Percentiles rank a stretch among this genome's conserved stretches.
Conservation (phyloP, 2,113 vertebrate species). For the Macrotis lagotis region DNA sequence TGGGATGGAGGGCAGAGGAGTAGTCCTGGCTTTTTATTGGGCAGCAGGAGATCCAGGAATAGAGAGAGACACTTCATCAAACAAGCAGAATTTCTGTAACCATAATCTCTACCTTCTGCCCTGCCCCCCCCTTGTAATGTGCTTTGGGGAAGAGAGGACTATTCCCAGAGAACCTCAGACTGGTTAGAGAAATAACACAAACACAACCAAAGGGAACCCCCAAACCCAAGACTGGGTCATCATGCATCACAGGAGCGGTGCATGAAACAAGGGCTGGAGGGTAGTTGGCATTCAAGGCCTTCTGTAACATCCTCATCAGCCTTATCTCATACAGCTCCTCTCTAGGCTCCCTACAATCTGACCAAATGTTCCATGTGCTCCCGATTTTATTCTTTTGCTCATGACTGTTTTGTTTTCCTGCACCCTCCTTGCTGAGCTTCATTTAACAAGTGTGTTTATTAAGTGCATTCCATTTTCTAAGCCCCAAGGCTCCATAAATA, state of each 20-base stretch:
- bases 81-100: background rate
- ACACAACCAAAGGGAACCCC: background rate
- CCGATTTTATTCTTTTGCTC: background rate
- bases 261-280: background rate
- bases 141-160: background rate
- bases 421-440: background rate
- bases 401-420: background rate
- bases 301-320: background rate
- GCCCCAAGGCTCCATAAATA: background rate
- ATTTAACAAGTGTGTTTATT: background rate
- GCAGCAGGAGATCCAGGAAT: background rate
- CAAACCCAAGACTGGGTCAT: background rate
- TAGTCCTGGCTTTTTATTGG: background rate
- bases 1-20: background rate
- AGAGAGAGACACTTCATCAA: background rate
- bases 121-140: background rate
- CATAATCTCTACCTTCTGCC: background rate
- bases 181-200: background rate
- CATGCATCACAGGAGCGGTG: background rate
- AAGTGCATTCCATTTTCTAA: background rate
- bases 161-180: background rate
- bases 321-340: background rate
- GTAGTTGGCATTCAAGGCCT: background rate
- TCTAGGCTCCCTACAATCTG: background rate
- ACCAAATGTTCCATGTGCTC: background rate